Base-by-base conservation (phyloP, 2,113 vertebrate species). In the Upupa epops region DNA sequence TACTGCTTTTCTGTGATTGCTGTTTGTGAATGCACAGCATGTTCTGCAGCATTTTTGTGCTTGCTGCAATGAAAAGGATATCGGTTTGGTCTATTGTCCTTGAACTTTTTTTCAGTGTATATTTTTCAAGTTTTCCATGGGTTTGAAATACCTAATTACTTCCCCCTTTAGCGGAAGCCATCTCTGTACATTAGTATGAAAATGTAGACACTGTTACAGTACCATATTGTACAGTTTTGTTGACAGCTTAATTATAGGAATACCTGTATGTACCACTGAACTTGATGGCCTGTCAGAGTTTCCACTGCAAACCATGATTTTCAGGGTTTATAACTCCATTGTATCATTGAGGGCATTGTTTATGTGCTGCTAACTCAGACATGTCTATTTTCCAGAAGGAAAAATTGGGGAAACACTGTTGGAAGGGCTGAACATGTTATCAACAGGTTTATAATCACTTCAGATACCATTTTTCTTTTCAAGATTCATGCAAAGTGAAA, bases 191-290 rank as follows among this genome's bases (percentile, higher is more conserved):
- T 86, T 51, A 56, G 45, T n/a, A 65, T 58, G 74, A 93, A 93
- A 93, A 95, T 45, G 49, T 52, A 92, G 76, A 71, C 52, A 60
- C 49, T 77, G 63, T 82, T 91, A 84, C 2, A 26, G 32, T 64
- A 71, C 49, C 0, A 1, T 65, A 21, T n/a, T 68, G 69, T 52
- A 71, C 61, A 66, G 9, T 69, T 91, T 88, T 83, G 54, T 58
- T 89, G 75, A 91, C 78, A 87, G 77, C 60, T 92, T 95, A 85
- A 93, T 96, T 95, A 81, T 37, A 81, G 75, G 51, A 69, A 61
- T 79, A 54, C 56, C 77, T 91, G 15, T 31, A 91, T 61, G 51
- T 84, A 66, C 71, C 76, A 79, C 37, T 95, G 86, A 88, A 88
- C 40, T 80, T 81, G 88, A 94, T 81, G 58, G 72, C 78, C 48